Evolutionary conservation across 92 coral and sea anemone genomes (phyloP), one percentile per base, ranked within the genome.

Genomic region (Muricea muricata): DNA sequence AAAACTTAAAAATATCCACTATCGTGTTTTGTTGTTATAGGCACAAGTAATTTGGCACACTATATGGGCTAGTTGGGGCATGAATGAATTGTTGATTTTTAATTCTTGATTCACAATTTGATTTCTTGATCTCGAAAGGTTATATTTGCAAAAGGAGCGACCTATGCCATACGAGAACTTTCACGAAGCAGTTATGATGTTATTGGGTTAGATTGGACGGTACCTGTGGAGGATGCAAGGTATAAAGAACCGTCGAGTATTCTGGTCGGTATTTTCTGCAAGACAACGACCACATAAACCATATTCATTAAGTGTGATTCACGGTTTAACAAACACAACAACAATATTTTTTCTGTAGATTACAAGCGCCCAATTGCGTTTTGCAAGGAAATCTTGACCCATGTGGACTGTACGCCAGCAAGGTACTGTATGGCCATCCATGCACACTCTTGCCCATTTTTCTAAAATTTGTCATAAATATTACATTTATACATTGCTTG

Each of bases 381-480:
- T 88, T 97, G 13, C 99, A 97, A 83, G 99, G 99, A 10, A 97
- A 97, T 63, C 94, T 97, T 77, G 99, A 97, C 80, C 99, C 99
- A 33, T 97, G 98, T 25, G 88, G 88, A 45, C 92, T 97, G 34
- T 97, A 94, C 70, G 87, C 88, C 21, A 88, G 84, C 77, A 93
- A 92, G 96, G 99, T 97, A 71, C 70, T 94, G 87, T 30, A 8
- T 6, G 33, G 14, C n/a, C n/a, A n/a, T n/a, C n/a, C n/a, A n/a
- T n/a, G n/a, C n/a, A n/a, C n/a, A n/a, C n/a, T n/a, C n/a, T n/a
- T n/a, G n/a, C n/a, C n/a, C n/a, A n/a, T n/a, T n/a, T n/a, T n/a
- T n/a, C n/a, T n/a, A n/a, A n/a, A n/a, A n/a, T n/a, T n/a, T n/a
- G n/a, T n/a, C n/a, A n/a, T n/a, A n/a, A n/a, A n/a, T n/a, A n/a